Conservation (phyloP, 2,888 invertebrate genomes). For the Auanema sp. region DNA sequence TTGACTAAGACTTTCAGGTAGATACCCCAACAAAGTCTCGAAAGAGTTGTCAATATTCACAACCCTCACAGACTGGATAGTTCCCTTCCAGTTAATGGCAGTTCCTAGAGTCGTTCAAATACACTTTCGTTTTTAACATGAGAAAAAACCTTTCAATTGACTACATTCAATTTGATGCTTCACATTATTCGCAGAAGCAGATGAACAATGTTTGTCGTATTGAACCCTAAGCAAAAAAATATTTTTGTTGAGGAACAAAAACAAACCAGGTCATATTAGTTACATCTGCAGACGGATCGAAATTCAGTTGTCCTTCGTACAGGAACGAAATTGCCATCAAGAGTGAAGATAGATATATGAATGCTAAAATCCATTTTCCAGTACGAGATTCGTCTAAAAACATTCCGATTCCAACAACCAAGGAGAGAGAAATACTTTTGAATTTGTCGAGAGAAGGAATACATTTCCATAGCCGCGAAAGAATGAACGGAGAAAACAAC, state of each 20-base stretch:
- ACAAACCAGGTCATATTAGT: conserved; percentile 57
- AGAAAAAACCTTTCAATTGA: conserved; percentile 46
- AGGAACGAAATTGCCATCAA: conserved; percentile 52
- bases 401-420: conserved; percentile 20
- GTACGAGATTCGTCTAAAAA: conserved; percentile 28
- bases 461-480: conserved; percentile 2
- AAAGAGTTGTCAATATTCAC: conserved; percentile 54
- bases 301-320: conserved; percentile 46
- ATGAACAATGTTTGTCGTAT: conserved; percentile 47
- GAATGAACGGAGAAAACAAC: conserved; percentile 46
- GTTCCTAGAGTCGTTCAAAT: conserved; percentile 27
- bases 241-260: background rate
- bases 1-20: conserved; percentile 54
- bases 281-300: conserved; percentile 42
- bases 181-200: conserved; percentile 37
- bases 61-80: conserved; percentile 51
- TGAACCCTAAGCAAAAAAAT: conserved; percentile 30
- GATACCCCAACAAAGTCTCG: conserved; percentile 54
- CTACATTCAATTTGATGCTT: conserved; percentile 42
- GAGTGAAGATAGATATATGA: conserved; percentile 41
- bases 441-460: conserved; percentile 6
- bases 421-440: conserved; percentile 5
- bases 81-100: conserved; percentile 52
- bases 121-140: background rate
- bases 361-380: conserved; percentile 42